Evolutionary conservation across 2,888 invertebrate genomes (phyloP).

Genomic region (Pristionchus japonicus): DNA sequence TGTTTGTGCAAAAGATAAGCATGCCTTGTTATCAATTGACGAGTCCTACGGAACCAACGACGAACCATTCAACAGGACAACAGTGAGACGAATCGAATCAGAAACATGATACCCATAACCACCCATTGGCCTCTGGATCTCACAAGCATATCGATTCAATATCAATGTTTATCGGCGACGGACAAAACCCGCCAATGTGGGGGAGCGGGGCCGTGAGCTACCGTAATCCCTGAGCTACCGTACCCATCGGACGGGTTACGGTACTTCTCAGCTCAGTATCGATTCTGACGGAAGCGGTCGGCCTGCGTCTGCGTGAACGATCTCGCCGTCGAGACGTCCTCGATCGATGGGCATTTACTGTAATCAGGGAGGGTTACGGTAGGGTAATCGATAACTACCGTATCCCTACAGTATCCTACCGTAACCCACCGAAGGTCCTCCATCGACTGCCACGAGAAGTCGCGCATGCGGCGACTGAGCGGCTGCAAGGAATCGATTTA

Average conservation of each 20-base stretch:
- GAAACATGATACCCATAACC: no score
- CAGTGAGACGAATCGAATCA: no score
- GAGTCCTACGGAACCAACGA: no score
- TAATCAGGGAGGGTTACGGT: not conserved
- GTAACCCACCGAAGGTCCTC: not conserved
- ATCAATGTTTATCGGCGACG: not conserved
- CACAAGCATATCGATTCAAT: not conserved
- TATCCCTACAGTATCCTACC: not conserved
- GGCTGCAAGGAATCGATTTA: conserved; percentile 36
- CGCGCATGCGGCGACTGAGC: conserved; percentile 25
- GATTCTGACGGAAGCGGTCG: not conserved
- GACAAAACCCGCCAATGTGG: not conserved
- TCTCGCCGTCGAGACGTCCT: conserved; percentile 31
- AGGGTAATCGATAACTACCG: not conserved
- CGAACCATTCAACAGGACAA: no score
- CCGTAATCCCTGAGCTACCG: not conserved
- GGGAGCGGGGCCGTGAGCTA: not conserved
- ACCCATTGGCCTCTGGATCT: no score
- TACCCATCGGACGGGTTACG: not conserved
- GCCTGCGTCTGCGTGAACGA: conserved; percentile 29
- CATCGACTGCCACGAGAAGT: conserved; percentile 38
- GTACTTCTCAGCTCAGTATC: not conserved
- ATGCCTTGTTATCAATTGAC: no score
- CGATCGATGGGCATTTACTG: conserved; percentile 1
- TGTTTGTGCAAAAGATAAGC: no score